Conservation (phyloP, 2,888 invertebrate genomes). For the Trypoxylon attenuatum region DNA sequence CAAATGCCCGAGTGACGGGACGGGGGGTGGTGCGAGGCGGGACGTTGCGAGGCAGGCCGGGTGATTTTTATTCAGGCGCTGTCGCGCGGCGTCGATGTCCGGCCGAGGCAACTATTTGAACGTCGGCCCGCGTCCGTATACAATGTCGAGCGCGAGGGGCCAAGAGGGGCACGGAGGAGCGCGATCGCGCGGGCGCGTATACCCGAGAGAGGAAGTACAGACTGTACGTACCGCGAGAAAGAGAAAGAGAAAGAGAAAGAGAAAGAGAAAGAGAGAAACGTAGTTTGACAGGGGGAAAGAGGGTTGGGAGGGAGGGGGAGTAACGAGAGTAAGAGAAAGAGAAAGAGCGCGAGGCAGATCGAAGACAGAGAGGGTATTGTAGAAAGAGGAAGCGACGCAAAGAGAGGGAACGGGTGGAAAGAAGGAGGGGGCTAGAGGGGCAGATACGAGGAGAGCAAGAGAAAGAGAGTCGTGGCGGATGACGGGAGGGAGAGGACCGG, state of each 20-base stretch:
- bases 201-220: background rate
- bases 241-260: background rate
- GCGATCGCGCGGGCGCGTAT: background rate
- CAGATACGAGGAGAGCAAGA: too few species aligned
- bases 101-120: constrained; percentile 42
- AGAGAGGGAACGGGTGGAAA: background rate
- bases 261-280: background rate
- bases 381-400: too few species aligned
- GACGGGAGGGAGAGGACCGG: constrained; percentile 31
- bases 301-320: background rate
- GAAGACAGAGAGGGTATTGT: too few species aligned
- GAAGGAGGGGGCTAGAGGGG: too few species aligned
- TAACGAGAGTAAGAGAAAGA: background rate
- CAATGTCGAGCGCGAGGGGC: too few species aligned
- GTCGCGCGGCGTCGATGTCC: constrained; percentile 37
- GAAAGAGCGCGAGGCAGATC: too few species aligned
- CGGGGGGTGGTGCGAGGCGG: background rate
- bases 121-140: constrained; percentile 30
- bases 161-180: too few species aligned
- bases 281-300: background rate
- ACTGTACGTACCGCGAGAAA: background rate
- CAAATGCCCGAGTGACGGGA: constrained; percentile 15
- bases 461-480: background rate
- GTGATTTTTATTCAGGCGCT: constrained; percentile 36
- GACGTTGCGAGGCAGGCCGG: background rate